A percentile compares a stretch with the other conserved stretches of the same genome.
Conservation (phyloP, 1,140 invertebrate genomes). For the Himalopsyche phryganea region DNA sequence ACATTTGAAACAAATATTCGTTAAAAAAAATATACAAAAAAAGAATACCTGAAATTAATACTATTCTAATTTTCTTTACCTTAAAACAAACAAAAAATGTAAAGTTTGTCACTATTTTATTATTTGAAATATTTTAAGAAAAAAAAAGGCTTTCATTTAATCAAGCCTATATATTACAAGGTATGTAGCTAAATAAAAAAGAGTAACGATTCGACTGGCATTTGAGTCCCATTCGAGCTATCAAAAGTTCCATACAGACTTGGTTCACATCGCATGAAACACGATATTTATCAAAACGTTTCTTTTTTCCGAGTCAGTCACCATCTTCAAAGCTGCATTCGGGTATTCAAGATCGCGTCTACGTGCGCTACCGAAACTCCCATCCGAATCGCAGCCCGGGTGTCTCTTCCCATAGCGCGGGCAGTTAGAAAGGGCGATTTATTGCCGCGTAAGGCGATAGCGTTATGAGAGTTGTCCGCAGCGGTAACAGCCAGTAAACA, state of each 20-base stretch:
- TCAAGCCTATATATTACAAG: too few species aligned
- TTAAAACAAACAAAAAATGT: too few species aligned
- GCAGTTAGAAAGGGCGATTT: constrained; percentile 11
- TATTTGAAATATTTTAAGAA: too few species aligned
- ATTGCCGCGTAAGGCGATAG: constrained; percentile 17
- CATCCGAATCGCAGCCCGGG: background rate
- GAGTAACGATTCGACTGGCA: too few species aligned
- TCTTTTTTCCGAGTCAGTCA: constrained; percentile 3
- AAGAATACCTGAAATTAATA: too few species aligned
- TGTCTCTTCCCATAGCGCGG: constrained; percentile 10
- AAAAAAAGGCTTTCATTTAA: too few species aligned
- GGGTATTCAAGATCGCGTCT: background rate
- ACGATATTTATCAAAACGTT: constrained; percentile 7
- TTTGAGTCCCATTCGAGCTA: too few species aligned
- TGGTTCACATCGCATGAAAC: constrained; percentile 6
- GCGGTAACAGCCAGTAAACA: constrained; percentile 24
- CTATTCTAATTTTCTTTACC: too few species aligned
- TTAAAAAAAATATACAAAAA: too few species aligned
- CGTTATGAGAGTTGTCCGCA: constrained; percentile 10
- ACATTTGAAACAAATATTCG: too few species aligned
- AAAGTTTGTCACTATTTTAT: too few species aligned
- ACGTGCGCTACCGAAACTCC: constrained; percentile 16
- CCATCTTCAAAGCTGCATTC: constrained; percentile 3
- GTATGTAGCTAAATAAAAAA: too few species aligned
- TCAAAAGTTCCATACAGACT: background rate